Evolutionary conservation across 2,888 invertebrate genomes (phyloP).

Genomic region (Epirrita christyi): DNA sequence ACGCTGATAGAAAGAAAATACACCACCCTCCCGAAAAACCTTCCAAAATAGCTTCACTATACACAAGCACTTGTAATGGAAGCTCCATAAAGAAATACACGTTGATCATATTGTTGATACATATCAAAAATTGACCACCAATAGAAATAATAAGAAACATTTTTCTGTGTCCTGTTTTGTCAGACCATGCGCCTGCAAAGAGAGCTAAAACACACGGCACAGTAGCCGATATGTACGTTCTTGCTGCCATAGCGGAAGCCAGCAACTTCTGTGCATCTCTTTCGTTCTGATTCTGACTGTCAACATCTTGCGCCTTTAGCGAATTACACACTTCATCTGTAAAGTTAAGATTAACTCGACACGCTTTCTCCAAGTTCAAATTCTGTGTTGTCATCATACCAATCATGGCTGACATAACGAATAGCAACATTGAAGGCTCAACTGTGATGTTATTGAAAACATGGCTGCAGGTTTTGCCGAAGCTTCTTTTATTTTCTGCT

Average conservation of each 20-base stretch:
- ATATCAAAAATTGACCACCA: slow-evolving; percentile 88
- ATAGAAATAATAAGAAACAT: slow-evolving; percentile 90
- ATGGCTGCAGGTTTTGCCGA: slow-evolving; percentile 44
- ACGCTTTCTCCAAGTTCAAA: slow-evolving; percentile 92
- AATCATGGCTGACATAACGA: slow-evolving; percentile 62
- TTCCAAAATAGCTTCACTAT: slow-evolving; percentile 90
- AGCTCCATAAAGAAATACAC: slow-evolving; percentile 90
- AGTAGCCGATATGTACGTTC: slow-evolving; percentile 91
- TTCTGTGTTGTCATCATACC: slow-evolving; percentile 91
- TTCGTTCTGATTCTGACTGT: slow-evolving; percentile 77
- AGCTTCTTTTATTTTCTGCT: slow-evolving; percentile 39
- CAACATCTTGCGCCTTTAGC: slow-evolving; percentile 87
- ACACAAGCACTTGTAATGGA: slow-evolving; percentile 89
- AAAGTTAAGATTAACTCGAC: slow-evolving; percentile 91
- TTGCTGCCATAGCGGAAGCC: slow-evolving; percentile 91
- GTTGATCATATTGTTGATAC: slow-evolving; percentile 89
- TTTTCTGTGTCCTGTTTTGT: slow-evolving; percentile 87
- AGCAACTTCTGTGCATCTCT: slow-evolving; percentile 87
- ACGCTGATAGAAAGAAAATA: slow-evolving; percentile 91
- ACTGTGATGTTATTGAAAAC: slow-evolving; percentile 59
- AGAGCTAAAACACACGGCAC: slow-evolving; percentile 90
- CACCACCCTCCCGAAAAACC: slow-evolving; percentile 92
- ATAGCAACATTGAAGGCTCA: slow-evolving; percentile 64
- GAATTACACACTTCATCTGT: slow-evolving; percentile 89
- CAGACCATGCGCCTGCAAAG: slow-evolving; percentile 91